Base-by-base conservation (phyloP, 2,797 vertebrate species). In the Otolemur crassicaudatus region DNA sequence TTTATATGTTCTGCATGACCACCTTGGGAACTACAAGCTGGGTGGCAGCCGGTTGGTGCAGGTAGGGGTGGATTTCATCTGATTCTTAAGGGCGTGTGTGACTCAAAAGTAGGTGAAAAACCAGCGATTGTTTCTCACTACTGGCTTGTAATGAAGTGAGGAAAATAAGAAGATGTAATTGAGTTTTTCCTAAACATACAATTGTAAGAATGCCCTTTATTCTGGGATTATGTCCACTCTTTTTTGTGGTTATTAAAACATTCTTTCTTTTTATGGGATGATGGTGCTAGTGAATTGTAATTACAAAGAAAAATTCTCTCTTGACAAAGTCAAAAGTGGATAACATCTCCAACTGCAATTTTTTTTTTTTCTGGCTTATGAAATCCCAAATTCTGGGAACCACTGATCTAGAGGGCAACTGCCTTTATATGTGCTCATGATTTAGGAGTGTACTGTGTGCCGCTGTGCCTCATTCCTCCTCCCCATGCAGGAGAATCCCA, bases 51-150 rank as follows among this genome's bases (percentile, higher is more conserved):
- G 58, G 25, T 12, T 73, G 46, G 72, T 80, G 5, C 63, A 82
- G 83, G 56, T 20, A 20, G 73, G 40, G 46, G n/a, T 22, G 22
- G 49, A 49, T 20, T 61, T 34, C 25, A 53, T 75, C 20, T 83
- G 61, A 73, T 92, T 75, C 40, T 83, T 61, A 75, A 61, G 89
- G 76, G 60, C 10, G 60, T 37, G 29, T 25, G 2, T 7, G 27
- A 92, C 25, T 37, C 40, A 87, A 75, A 75, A 67, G 61, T 90
- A 76, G 61, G 34, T 60, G 69, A 91, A 91, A 82, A 67, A 81
- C 56, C 49, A 76, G 29, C 1, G 9, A 31, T 56, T 29, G 4
- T 34, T 79, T 76, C 67, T 73, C 79, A 49, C 34, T 23, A 25
- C 25, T 93, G 43, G n/a, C 77, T 79, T 89, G 34, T 80, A 79